Evolutionary conservation across 2,888 invertebrate genomes (phyloP).

Genomic region (Mantis religiosa): DNA sequence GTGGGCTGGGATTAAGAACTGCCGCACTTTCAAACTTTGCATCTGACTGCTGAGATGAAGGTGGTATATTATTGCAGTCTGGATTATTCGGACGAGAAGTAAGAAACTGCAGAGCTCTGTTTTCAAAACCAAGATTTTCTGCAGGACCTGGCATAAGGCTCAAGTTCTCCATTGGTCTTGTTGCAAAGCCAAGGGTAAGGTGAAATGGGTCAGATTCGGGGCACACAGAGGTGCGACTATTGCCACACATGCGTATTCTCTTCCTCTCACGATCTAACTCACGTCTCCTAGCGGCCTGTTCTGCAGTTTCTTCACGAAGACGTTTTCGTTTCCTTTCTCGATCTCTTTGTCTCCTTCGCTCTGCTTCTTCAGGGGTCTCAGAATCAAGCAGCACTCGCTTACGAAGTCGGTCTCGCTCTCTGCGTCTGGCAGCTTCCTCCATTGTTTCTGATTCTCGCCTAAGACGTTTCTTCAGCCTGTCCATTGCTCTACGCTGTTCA

Average conservation of each 20-base stretch:
- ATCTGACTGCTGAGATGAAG: not conserved
- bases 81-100: not conserved
- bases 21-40: not conserved
- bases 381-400: not conserved
- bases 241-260: not conserved
- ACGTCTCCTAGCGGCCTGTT: not conserved
- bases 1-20: not conserved
- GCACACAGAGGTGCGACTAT: too few relatives aligned
- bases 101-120: not conserved
- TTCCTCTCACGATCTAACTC: not conserved
- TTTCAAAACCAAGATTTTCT: not conserved
- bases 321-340: not conserved
- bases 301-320: not conserved
- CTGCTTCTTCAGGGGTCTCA: not conserved
- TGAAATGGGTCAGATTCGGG: not conserved
- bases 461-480: not conserved
- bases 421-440: not conserved
- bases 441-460: not conserved
- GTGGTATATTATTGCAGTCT: not conserved
- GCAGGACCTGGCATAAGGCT: not conserved
- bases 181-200: not conserved
- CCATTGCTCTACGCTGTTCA: not conserved
- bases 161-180: not conserved
- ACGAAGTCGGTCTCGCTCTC: not conserved
- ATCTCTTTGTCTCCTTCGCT: not conserved